These are phyloP conservation scores for Halichondria panicea DNA, from an alignment of 37 sponge, comb jelly and placozoan genomes.

Conservation along the genomic window DNA sequence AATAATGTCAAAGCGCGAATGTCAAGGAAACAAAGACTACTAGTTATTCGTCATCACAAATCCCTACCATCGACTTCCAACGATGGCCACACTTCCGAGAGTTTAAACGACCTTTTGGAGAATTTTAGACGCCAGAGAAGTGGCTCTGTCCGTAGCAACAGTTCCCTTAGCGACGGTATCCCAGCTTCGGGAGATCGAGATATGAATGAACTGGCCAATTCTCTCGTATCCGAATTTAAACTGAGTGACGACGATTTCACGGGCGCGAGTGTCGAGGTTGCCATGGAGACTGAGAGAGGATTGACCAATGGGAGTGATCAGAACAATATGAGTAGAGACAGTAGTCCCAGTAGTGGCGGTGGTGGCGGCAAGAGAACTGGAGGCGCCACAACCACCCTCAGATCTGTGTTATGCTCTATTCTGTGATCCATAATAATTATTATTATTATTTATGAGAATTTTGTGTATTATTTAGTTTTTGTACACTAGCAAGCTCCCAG, in stretches of 20 bases:
- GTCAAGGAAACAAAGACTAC: not conserved
- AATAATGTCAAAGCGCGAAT: not conserved
- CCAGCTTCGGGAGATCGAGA: constrained; percentile 35
- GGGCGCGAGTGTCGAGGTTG: not conserved
- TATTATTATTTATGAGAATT: too few species aligned
- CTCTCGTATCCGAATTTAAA: constrained; percentile 49
- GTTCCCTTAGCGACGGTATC: constrained; percentile 33
- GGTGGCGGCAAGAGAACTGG: too few species aligned
- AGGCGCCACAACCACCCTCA: constrained; percentile 17
- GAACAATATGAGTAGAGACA: not conserved
- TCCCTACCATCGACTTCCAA: constrained; percentile 44
- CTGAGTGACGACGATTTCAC: constrained; percentile 64
- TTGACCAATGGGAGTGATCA: not conserved
- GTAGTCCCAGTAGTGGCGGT: not conserved
- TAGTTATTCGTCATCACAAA: constrained; percentile 34
- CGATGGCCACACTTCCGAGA: constrained; percentile 19
- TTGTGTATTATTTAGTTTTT: too few species aligned
- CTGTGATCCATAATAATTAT: too few species aligned
- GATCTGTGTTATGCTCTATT: constrained; percentile 26
- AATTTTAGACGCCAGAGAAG: constrained; percentile 23
- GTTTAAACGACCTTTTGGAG: constrained; percentile 39
- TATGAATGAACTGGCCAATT: constrained; percentile 38
- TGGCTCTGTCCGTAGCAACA: constrained; percentile 23
- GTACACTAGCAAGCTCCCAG: too few species aligned
- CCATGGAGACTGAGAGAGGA: constrained; percentile 5